These are phyloP conservation scores for Phengaris arion DNA, from an alignment of 2,888 invertebrate genomes.

Conservation along the genomic window DNA sequence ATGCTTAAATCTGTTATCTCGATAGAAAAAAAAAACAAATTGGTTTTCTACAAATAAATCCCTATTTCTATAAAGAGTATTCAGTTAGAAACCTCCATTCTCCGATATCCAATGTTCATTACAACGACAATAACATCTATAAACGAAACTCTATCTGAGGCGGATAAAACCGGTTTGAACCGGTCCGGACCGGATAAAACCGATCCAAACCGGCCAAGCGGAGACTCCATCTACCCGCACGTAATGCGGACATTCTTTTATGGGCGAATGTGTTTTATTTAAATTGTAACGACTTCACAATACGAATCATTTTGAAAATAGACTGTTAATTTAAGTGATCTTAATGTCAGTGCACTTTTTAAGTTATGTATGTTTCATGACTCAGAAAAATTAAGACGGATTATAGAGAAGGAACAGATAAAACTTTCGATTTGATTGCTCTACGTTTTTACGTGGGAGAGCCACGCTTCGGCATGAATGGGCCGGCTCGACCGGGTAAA, in stretches of 20 bases:
- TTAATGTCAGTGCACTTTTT: background rate
- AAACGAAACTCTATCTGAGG: constrained; percentile 13
- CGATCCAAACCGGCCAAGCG: background rate
- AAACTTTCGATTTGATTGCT: too few species aligned
- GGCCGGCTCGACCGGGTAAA: too few species aligned
- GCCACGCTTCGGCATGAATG: too few species aligned
- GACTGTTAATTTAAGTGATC: background rate
- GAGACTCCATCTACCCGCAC: constrained; percentile 1
- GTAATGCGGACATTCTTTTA: background rate
- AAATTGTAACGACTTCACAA: background rate
- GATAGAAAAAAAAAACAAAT: background rate
- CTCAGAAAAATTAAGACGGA: too few species aligned
- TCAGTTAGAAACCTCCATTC: constrained; percentile 15
- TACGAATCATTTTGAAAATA: background rate
- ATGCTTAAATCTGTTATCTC: background rate
- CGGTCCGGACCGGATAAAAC: background rate
- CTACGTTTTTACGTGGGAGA: background rate
- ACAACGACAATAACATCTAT: constrained; percentile 16
- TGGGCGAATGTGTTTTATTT: constrained; percentile 16
- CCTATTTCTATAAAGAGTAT: constrained; percentile 7
- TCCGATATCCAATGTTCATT: constrained; percentile 6
- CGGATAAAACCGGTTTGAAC: background rate
- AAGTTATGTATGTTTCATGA: background rate
- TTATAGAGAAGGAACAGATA: too few species aligned
- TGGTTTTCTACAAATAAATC: constrained; percentile 15